These are phyloP conservation scores for Hirtodrosophila duncani DNA, from an alignment of 2,888 invertebrate genomes.

Conservation along the genomic window DNA sequence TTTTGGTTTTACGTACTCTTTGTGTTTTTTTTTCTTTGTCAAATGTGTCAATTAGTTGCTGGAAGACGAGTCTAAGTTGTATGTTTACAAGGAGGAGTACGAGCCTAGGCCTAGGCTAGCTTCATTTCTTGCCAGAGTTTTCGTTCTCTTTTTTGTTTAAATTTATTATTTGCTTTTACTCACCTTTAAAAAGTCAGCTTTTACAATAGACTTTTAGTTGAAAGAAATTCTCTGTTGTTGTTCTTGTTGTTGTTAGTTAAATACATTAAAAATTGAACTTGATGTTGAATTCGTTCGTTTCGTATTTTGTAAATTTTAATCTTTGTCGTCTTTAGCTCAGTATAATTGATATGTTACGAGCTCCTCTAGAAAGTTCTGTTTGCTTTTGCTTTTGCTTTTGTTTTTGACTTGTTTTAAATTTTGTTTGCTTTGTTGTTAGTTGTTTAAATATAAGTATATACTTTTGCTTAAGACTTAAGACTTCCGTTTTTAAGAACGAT, in stretches of 20 bases:
- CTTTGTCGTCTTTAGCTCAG: conserved; percentile 46
- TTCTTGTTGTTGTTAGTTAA: conserved; percentile 17
- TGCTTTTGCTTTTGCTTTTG: conserved; percentile 17
- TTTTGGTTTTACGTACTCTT: conserved; percentile 5
- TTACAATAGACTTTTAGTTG: conserved; percentile 11
- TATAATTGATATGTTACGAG: conserved; percentile 69
- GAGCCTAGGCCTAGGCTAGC: too few relatives aligned
- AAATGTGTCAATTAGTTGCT: conserved; percentile 65
- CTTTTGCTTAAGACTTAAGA: too few relatives aligned
- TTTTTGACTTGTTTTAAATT: conserved; percentile 20
- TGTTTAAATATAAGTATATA: too few relatives aligned
- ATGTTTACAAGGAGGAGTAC: conserved; percentile 8
- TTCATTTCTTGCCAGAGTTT: too few relatives aligned
- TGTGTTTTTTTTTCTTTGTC: conserved; percentile 31
- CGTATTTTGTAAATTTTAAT: conserved; percentile 19
- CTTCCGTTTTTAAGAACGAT: conserved; percentile 22
- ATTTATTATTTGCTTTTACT: conserved; percentile 42
- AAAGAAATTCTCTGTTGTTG: conserved; percentile 36
- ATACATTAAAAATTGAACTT: conserved; percentile 54
- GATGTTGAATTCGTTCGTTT: conserved; percentile 53
- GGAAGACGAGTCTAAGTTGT: conserved; percentile 69
- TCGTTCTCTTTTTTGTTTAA: too few relatives aligned
- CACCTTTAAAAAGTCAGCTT: conserved; percentile 36
- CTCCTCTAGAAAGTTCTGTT: conserved; percentile 43
- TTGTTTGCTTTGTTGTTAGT: too few relatives aligned